Evolutionary conservation across 2,113 vertebrate species (phyloP).

Genomic region (Hydrolagus affinis): DNA sequence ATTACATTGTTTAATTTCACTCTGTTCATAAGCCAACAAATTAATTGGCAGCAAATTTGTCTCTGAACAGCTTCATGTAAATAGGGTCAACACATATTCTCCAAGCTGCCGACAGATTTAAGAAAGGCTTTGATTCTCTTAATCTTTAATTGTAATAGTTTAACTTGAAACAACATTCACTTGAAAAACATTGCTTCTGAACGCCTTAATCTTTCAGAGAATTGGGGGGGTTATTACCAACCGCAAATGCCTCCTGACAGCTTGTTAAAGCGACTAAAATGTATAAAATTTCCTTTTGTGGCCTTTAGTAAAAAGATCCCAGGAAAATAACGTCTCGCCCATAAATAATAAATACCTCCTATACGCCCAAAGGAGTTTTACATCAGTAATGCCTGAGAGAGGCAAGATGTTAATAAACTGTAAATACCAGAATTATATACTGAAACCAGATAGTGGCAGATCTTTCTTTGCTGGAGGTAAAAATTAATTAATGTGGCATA

Average conservation of each 20-base stretch:
- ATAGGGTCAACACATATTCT: neutral
- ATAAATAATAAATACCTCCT: neutral
- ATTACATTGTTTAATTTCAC: neutral
- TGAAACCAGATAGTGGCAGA: neutral
- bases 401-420: neutral
- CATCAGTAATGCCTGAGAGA: neutral
- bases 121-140: neutral
- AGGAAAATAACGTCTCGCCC: neutral
- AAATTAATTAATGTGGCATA: neutral
- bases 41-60: neutral
- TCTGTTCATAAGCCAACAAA: neutral
- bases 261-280: neutral
- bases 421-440: neutral
- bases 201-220: neutral
- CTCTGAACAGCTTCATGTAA: neutral
- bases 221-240: neutral
- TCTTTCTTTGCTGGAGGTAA: neutral
- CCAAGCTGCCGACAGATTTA: neutral
- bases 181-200: neutral
- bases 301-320: neutral
- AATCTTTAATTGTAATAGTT: neutral
- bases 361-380: neutral
- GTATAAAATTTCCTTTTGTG: neutral
- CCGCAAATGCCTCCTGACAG: neutral
- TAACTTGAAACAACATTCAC: neutral